A percentile compares a stretch with the other conserved stretches of the same genome.
Evolutionary conservation across 2,113 vertebrate genomes (phyloP).

Genomic region (Calyptommatus sinebrachiatus): DNA sequence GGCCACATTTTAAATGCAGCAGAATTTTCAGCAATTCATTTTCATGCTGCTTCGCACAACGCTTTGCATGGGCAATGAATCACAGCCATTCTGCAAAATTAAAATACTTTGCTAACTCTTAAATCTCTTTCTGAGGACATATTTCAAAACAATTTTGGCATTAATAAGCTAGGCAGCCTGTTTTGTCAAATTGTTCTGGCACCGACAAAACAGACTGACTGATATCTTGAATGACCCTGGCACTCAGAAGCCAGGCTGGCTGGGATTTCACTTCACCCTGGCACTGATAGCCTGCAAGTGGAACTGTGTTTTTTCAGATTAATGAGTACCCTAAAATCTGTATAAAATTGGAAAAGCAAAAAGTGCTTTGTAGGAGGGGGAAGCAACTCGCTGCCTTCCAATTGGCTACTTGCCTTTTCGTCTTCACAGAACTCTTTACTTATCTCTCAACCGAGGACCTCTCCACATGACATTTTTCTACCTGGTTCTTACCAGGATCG

Average conservation of each 20-base stretch:
- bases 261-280: conserved; percentile 62
- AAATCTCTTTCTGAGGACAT: conserved; percentile 60
- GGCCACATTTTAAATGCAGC: conserved; percentile 39
- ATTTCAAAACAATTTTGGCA: conserved; percentile 78
- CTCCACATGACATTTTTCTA: neutral
- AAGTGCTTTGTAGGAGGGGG: conserved; percentile 59
- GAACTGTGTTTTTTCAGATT: conserved; percentile 69
- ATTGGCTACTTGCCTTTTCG: neutral
- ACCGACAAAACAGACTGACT: conserved; percentile 63
- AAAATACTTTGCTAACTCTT: conserved; percentile 71
- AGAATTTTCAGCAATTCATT: conserved; percentile 33
- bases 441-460: neutral
- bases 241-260: conserved; percentile 72
- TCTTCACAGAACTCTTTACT: neutral
- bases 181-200: conserved; percentile 77
- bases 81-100: conserved; percentile 59
- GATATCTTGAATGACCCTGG: conserved; percentile 73
- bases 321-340: conserved; percentile 71
- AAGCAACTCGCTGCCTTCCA: conserved; percentile 33
- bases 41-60: conserved; percentile 15
- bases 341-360: conserved; percentile 66
- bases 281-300: conserved; percentile 77
- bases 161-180: conserved; percentile 72
- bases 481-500: no score
- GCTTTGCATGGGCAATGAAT: conserved; percentile 42